phyloP scores from a whole-genome alignment of 1,140 invertebrate genomes.

The Philopotamus ludificatus region DNA sequence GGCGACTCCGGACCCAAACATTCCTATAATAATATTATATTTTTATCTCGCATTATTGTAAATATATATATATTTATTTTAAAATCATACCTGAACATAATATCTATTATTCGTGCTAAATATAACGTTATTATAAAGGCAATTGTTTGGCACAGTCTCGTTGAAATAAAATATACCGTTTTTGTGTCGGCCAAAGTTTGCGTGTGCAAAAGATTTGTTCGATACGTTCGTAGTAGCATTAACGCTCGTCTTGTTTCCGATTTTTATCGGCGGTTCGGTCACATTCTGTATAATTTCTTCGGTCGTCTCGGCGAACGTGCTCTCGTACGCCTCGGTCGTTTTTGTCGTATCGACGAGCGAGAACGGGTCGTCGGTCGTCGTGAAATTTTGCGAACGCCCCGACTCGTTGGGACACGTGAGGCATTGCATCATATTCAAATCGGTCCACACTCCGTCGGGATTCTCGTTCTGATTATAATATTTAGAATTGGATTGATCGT shows the following conservation, averaged over 20 bases:
- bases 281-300: background rate
- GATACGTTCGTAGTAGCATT: slow-evolving; percentile 21
- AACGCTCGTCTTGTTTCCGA: slow-evolving; percentile 26
- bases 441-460: slow-evolving; percentile 44
- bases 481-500: background rate
- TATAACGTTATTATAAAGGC: slow-evolving; percentile 64
- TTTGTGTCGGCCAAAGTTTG: slow-evolving; percentile 32
- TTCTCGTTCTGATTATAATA: background rate
- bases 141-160: slow-evolving; percentile 57
- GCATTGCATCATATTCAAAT: slow-evolving; percentile 44
- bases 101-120: slow-evolving; percentile 64
- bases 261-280: slow-evolving; percentile 29
- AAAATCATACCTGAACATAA: slow-evolving; percentile 54
- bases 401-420: slow-evolving; percentile 49
- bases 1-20: slow-evolving; percentile 73
- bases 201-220: slow-evolving; percentile 32
- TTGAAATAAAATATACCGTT: slow-evolving; percentile 44
- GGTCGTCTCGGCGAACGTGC: background rate
- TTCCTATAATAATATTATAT: slow-evolving; percentile 54
- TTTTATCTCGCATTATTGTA: background rate
- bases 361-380: slow-evolving; percentile 40
- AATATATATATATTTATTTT: background rate
- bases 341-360: slow-evolving; percentile 30
- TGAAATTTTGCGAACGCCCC: slow-evolving; percentile 35
- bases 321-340: background rate